Evolutionary conservation across 2,888 invertebrate genomes (phyloP), one percentile per base, ranked within the genome.

Genomic region (Cerastoderma edule): DNA sequence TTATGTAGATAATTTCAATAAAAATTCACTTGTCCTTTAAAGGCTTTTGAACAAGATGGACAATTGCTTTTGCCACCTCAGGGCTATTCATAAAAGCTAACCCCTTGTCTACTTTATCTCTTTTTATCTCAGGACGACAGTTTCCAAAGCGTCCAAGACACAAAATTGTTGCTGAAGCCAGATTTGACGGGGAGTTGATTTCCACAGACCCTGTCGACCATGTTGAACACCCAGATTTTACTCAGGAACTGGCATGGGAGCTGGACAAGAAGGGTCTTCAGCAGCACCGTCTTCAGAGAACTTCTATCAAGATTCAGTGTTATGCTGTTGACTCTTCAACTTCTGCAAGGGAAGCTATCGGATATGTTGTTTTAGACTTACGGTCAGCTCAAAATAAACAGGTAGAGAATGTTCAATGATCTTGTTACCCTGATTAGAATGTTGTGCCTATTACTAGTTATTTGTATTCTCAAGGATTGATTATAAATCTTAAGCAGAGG

Each of bases 171-270:
- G 90, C 89, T 24, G 93, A 93, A 81, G 93, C 93, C 4, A 90
- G 90, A 67, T 93, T 93, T 88, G 93, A 93, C 88, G 93, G 93
- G 4, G 93, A 93, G 83, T 83, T 92, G 13, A 86, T 93, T 70
- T 83, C 90, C 0, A 93, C 93, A 28, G 93, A 93, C 83, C 93
- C 93, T 27, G 91, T 93, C 3, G 89, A 90, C 32, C 93, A 93
- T 85, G 79, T 87, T 5, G 91, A 92, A 69, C 83, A 65, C 22
- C 93, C 93, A 30, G 89, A 92, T 73, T 89, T 93, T 72, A 92
- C 92, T 19, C 93, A 93, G 72, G 93, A 93, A 81, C 85, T 93
- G 67, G 93, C 93, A 4, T 93, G 93, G 93, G 93, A 93, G 75
- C 85, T 93, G 54, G 92, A 93, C 80, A 91, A 91, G 74, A 93